Base-by-base conservation (phyloP, 2,113 vertebrate genomes). In the Entomyzon cyanotis region DNA sequence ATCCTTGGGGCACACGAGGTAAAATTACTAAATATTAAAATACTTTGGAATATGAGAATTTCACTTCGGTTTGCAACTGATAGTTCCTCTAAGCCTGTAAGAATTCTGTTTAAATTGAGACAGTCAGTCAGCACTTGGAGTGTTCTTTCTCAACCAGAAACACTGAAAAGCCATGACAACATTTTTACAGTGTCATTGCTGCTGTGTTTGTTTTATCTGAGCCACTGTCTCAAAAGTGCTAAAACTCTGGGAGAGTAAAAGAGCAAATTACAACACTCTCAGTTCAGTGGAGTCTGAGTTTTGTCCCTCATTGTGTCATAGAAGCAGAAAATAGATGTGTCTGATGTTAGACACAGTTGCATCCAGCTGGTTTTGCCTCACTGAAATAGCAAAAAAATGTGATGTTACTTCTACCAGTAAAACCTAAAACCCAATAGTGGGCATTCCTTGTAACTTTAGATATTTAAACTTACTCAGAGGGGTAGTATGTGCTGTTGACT, bases 1-100 rank as follows among this genome's bases (percentile, higher is more conserved):
- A 65, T 99, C 99, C 25, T 98, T 99, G 44, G 99, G 99, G 49
- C 99, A 99, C 93, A 99, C 99, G 3, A 99, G 99, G 99, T 99
- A 95, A 98, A 95, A 96, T 53, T 56, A 80, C 50, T 12, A 60
- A 58, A 31, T 24, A 41, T 10, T 15, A 42, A 76, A 58, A 22
- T 70, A 8, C 50, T 71, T 75, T 42, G 35, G 24, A 56, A 35
- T 81, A 15, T 30, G 70, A 79, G 30, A 41, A 21, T 22, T 81
- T 35, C 19, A 10, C 25, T 83, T 39, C 63, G 15, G 39, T 78
- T 81, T 84, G 27, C 67, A 59, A 2, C 58, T 82, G 33, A 9
- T 71, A 33, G 14, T 75, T 81, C 27, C 37, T 55, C 9, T 73
- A 59, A 80, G 42, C 24, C 25, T 80, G 8, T 33, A 50, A 77